A percentile compares a stretch with the other conserved stretches of the same genome.
Evolutionary conservation across 2,113 vertebrate genomes (phyloP).

Genomic region (Pachyramphus minor): DNA sequence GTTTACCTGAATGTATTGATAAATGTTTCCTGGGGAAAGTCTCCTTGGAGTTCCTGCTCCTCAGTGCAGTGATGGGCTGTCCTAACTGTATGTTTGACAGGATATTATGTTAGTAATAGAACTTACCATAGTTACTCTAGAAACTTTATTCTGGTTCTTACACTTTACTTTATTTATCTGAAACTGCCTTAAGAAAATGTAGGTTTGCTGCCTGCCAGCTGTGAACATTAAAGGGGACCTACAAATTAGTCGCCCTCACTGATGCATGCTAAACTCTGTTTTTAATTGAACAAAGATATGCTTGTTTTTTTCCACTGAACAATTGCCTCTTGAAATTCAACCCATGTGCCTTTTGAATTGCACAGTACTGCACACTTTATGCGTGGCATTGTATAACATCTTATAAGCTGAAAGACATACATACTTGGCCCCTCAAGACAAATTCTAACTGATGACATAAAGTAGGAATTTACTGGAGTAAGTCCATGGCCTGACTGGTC

Average conservation of each 20-base stretch:
- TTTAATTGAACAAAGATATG: conserved; percentile 25
- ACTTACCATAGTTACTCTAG: background rate
- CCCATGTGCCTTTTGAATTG: background rate
- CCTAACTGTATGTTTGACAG: background rate
- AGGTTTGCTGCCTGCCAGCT: background rate
- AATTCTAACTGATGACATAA: background rate
- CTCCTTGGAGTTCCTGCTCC: background rate
- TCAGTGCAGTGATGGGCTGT: background rate
- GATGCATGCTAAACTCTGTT: conserved; percentile 8
- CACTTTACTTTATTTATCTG: background rate
- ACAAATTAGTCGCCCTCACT: background rate
- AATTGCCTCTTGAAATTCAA: conserved; percentile 43
- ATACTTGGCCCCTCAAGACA: background rate
- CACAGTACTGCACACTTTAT: background rate
- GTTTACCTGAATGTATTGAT: background rate
- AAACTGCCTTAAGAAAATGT: background rate
- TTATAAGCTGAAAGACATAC: background rate
- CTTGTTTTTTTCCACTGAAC: background rate
- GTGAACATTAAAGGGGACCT: background rate
- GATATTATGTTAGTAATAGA: background rate
- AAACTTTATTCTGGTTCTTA: background rate
- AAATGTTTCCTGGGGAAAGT: background rate
- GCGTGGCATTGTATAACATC: background rate
- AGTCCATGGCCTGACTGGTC: background rate
- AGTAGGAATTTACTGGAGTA: background rate